Base-by-base conservation (phyloP, 2,113 vertebrate species). In the Pogona vitticeps region DNA sequence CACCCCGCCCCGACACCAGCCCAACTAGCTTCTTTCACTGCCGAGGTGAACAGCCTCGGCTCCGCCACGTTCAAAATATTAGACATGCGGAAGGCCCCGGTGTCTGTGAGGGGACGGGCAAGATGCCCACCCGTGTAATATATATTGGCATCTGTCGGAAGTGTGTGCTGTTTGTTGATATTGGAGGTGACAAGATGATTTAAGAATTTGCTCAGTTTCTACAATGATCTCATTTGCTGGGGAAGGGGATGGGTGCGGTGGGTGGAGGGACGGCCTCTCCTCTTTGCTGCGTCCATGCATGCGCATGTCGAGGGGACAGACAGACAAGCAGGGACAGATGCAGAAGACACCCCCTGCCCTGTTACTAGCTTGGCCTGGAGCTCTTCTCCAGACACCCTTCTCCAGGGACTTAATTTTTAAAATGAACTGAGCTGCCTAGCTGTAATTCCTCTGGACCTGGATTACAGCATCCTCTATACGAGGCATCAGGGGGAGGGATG, bases 141-240 rank as follows among this genome's bases (percentile, higher is more conserved):
- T 65, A 61, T 81, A 81, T 81, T 81, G 78, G 71, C 85, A 81
- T 75, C 77, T 81, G 70, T 65, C 78, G 8, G 85, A 36, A 65
- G 85, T 31, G 70, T 28, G 68, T 59, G 20, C 56, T n/a, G 85
- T 52, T 33, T 86, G 78, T 81, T 72, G 85, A 81, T 81, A 86
- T 86, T 33, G 59, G 76, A 75, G 31, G 63, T 65, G 85, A 80
- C 85, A 86, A 63, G 76, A 65, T 86, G 85, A 86, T 86, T 86
- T 86, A 86, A 73, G 85, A 75, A 86, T 56, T 63, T 65, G 78
- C 85, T 86, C 58, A 18, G 9, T 70, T 86, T 81, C 77, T 38
- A 73, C 65, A 1, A 86, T 86, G 85, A 86, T 73, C 85, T 86
- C 85, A 86, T 86, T 33, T 68, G 8, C 38, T 20, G 31, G 56